Percentiles rank a stretch among this genome's conserved stretches.
These are phyloP conservation scores for Phataginus tetradactyla DNA, from an alignment of 2,797 vertebrate species.

Conservation along the genomic window DNA sequence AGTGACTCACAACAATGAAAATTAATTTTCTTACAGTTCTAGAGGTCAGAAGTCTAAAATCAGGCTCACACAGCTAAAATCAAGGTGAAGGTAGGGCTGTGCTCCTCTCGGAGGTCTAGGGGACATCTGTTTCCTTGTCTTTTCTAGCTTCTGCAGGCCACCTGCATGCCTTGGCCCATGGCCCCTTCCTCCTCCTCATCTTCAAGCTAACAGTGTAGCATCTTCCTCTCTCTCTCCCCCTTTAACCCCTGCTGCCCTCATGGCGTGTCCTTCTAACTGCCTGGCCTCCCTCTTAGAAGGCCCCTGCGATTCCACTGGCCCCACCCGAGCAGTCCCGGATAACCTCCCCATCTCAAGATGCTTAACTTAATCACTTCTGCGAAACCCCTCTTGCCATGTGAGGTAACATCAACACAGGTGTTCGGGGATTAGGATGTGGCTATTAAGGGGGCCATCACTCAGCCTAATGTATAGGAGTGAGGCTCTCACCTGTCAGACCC, in stretches of 20 bases:
- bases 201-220: not conserved
- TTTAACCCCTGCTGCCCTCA: not conserved
- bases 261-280: not conserved
- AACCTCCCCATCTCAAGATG: not conserved
- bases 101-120: not conserved
- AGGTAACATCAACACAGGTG: not conserved
- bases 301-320: not conserved
- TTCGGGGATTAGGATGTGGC: not conserved
- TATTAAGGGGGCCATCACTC: not conserved
- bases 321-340: not conserved
- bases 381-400: not conserved
- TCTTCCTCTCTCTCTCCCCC: not conserved
- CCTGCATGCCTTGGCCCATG: not conserved
- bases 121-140: not conserved
- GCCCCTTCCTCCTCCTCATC: not conserved
- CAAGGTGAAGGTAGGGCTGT: not conserved
- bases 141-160: not conserved
- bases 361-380: not conserved
- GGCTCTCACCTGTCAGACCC: not conserved
- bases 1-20: not conserved
- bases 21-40: not conserved
- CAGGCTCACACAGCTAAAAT: not conserved
- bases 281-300: not conserved
- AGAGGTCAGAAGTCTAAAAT: not conserved
- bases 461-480: not conserved